Evolutionary conservation across 2,888 invertebrate species (phyloP), one percentile per base, ranked within the genome.

Genomic region (Lamproptera curius): DNA sequence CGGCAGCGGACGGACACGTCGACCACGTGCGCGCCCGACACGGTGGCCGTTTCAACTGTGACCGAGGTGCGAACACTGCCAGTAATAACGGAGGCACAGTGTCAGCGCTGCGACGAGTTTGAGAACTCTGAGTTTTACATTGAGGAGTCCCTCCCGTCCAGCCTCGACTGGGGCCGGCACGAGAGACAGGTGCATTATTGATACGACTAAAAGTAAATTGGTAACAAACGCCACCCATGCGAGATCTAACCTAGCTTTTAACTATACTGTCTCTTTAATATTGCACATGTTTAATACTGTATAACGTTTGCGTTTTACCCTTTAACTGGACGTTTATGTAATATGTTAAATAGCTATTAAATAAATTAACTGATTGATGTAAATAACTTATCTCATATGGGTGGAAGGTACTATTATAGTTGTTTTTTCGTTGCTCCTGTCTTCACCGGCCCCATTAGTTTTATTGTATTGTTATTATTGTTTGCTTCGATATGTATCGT

Each of bases 61-160:
- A 90, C 90, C 59, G 91, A 91, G 91, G 91, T 91, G 77, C 79
- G 80, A 66, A 65, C 65, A 48, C 69, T 63, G 59, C 64, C 76
- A 52, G 64, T 72, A 65, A 69, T 77, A 63, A 55, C 56, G 67
- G 82, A 77, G 57, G 63, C 56, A 36, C 54, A 51, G 45, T 57
- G 50, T 20, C 17, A 28, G 42, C 51, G 46, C 13, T 50, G 53
- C 42, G 67, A 76, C 56, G 95, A 94, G 81, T 95, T 95, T 82
- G 90, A 92, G 67, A 92, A 91, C 70, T 93, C 94, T 40, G 94
- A 95, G 76, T 95, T 92, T 90, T 96, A 94, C 89, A 94, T 95
- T 80, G 96, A 95, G 72, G 96, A 95, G 80, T 95, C 95, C 56
- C 90, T 95, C 84, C 95, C 95, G 51, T 94, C 95, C 68, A 95